Conservation (phyloP, 1,140 invertebrate species). For the Zaprionus capensis region DNA sequence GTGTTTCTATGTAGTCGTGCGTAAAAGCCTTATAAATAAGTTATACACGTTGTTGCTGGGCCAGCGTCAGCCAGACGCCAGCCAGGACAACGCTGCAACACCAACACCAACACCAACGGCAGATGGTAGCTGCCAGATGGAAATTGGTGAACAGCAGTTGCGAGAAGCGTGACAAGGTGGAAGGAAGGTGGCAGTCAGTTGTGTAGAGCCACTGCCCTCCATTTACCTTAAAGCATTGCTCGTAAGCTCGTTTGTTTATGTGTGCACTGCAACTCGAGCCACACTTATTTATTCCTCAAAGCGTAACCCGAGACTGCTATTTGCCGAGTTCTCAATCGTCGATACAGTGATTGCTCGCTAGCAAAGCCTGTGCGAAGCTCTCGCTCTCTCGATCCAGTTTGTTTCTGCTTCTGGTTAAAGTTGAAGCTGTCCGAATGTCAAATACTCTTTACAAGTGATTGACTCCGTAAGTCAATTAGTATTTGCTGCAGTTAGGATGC, state of each 20-base stretch:
- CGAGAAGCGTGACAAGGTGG: background rate
- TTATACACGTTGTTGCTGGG: constrained; percentile 64
- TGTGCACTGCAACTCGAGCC: constrained; percentile 8
- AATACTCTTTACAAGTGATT: background rate
- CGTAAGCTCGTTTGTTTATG: constrained; percentile 25
- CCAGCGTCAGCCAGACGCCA: constrained; percentile 45
- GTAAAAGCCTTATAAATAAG: constrained; percentile 82
- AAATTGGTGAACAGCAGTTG: constrained; percentile 2
- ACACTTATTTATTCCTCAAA: background rate
- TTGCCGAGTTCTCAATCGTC: background rate
- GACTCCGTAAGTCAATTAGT: too few species aligned
- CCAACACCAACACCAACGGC: background rate
- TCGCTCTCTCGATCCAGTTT: too few species aligned
- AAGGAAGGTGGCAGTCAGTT: too few species aligned
- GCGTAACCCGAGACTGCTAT: background rate
- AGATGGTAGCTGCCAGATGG: background rate
- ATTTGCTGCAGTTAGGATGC: too few species aligned
- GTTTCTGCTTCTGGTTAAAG: too few species aligned
- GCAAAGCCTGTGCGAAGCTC: background rate
- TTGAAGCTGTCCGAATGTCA: background rate
- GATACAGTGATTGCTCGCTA: constrained; percentile 5
- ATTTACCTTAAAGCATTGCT: constrained; percentile 10
- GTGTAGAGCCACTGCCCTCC: background rate
- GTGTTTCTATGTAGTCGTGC: constrained; percentile 69
- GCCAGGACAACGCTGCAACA: constrained; percentile 32